Evolutionary conservation across 2,888 invertebrate genomes (phyloP).

Genomic region (Danaus chrysippus): DNA sequence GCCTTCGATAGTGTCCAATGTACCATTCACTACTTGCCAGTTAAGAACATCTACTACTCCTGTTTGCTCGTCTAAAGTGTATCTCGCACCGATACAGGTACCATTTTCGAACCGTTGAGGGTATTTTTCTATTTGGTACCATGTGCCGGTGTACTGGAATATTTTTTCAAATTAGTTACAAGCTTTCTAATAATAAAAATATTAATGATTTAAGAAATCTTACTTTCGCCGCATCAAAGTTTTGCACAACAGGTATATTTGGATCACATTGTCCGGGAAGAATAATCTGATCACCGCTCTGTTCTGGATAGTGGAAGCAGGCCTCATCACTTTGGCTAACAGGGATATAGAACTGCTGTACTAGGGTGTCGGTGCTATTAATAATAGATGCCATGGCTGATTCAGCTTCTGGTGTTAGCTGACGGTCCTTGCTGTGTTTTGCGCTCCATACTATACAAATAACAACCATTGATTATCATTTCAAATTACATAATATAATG

Average conservation of each 20-base stretch:
- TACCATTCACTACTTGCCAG: slow-evolving; percentile 57
- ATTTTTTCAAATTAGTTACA: not conserved
- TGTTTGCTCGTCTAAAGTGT: slow-evolving; percentile 41
- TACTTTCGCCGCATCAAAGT: slow-evolving; percentile 51
- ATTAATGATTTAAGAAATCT: not conserved
- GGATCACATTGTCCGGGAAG: slow-evolving; percentile 62
- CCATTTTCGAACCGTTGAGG: slow-evolving; percentile 47
- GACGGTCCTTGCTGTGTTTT: slow-evolving; percentile 54
- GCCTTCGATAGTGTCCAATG: slow-evolving; percentile 48
- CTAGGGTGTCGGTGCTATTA: slow-evolving; percentile 42
- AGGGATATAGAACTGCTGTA: slow-evolving; percentile 44
- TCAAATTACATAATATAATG: too few relatives aligned
- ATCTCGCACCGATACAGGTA: slow-evolving; percentile 54
- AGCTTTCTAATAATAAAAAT: slow-evolving; percentile 6
- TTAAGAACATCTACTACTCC: slow-evolving; percentile 51
- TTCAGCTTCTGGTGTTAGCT: slow-evolving; percentile 41
- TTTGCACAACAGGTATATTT: slow-evolving; percentile 46
- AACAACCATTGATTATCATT: not conserved
- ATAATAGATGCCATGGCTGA: slow-evolving; percentile 43
- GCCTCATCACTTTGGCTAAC: slow-evolving; percentile 49
- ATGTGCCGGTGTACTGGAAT: slow-evolving; percentile 59
- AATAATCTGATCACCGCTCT: slow-evolving; percentile 45
- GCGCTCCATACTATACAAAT: slow-evolving; percentile 62
- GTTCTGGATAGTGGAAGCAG: slow-evolving; percentile 64
- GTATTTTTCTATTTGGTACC: slow-evolving; percentile 64